Base-by-base conservation (phyloP, 2,113 vertebrate genomes). In the Rhynchopsitta pachyrhyncha region DNA sequence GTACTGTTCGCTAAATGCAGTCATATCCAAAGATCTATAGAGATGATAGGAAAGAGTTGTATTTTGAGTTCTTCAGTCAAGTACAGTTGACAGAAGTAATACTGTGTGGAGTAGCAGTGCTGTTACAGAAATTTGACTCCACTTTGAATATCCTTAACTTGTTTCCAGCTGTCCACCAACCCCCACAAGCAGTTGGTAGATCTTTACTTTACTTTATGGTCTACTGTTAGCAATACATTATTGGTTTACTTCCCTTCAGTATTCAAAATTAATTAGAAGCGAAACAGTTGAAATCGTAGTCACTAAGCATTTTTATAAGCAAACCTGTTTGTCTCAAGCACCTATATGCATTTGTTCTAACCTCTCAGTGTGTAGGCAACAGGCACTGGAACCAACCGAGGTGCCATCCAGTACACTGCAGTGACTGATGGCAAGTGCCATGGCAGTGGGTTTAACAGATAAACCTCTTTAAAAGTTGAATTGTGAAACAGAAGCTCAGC, bases 1-100 rank as follows among this genome's bases (percentile, higher is more conserved):
- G 29, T 62, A 47, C 47, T 46, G 39, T 78, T 88, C 55, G 53
- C 62, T 97, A 63, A 84, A 71, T 44, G 33, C 62, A 82, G 57
- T 93, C 41, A 9, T 85, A 82, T 88, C 96, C 95, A 97, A 97
- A 97, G 90, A 95, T 55, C 53, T 82, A 0, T 67, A 69, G 44
- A 47, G 86, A 57, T 29, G 1, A 23, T 79, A 59, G 39, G 35
- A 90, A 91, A 47, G 41, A 66, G 31, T 77, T 79, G 52, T 74
- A 23, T 70, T 79, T 80, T 62, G 69, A 88, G 76, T 90, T 91
- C 70, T 41, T 87, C 74, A 64, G 42, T 86, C 33, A 33, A 29
- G 25, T 9, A 24, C 46, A 29, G 17, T 67, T 93, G 69, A 74
- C 41, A 82, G 33, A 91, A 88, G n/a, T 74, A 74, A 50, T 64